Base-by-base conservation (phyloP, 2,888 invertebrate species). In the Sinelater perroti region DNA sequence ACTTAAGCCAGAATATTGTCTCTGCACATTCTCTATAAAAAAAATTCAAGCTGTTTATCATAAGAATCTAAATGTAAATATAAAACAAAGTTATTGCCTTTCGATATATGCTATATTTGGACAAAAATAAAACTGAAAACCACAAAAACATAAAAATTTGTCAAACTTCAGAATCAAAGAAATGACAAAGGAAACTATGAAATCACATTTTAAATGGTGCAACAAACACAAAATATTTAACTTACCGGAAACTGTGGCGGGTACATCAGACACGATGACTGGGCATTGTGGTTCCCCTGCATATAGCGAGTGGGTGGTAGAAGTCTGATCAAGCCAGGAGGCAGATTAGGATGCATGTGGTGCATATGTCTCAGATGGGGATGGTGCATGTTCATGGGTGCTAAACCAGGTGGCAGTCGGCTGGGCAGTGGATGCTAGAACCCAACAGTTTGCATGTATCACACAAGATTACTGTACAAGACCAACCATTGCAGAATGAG, bases 311-410 rank as follows among this genome's bases (percentile, higher is more conserved):
- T 63, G 4, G 66, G 65, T 1, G 64, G 52, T 56, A 68, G 54
- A 65, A 73, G 63, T 10, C 49, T 40, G 47, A 73, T 61, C 47
- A 75, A 62, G 11, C 72, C 72, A 1, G 76, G 76, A 2, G 73
- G 72, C 33, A 70, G 28, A 33, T 66, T 66, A 3, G 60, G 59
- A 5, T 62, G 67, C 21, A 63, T 67, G 42, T 64, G 6, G 50
- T 66, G 61, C 42, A 72, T 47, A 53, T 68, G 71, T 28, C 72
- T 54, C 56, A 73, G 13, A 26, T 78, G 72, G 72, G 38, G 77
- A 24, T 77, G 72, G 72, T 35, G 77, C 3, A 56, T 54, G 16
- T 54, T 61, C 3, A 60, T 53, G 7, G 77, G 71, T 24, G 77
- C 78, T 42, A 79, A 67, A 67, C 70, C 70, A 3, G 70, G 72